These are phyloP conservation scores for Seriola rivoliana DNA, from an alignment of 2,113 vertebrate genomes.

Conservation along the genomic window DNA sequence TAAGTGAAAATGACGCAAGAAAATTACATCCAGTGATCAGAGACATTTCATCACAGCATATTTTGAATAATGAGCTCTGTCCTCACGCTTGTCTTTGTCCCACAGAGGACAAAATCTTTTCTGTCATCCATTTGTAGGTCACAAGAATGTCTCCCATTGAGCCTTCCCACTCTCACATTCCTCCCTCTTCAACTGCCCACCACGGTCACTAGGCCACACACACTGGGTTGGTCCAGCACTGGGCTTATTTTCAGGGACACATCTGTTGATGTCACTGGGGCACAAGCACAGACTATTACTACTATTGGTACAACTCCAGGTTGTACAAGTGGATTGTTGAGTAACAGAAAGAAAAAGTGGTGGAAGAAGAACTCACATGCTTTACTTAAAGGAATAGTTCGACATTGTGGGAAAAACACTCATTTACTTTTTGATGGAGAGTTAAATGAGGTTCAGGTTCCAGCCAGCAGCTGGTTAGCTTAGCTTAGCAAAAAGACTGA, in stretches of 20 bases:
- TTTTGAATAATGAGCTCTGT: constrained; percentile 55
- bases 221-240: neutral
- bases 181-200: constrained; percentile 64
- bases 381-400: neutral
- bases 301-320: neutral
- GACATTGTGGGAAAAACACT: neutral
- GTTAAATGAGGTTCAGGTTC: too few species aligned
- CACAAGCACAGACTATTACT: neutral
- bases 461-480: too few species aligned
- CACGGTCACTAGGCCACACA: constrained; percentile 43
- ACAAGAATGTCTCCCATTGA: constrained; percentile 73
- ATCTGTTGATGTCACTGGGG: constrained; percentile 25
- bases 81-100: constrained; percentile 55
- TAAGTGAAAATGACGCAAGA: constrained; percentile 32
- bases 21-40: constrained; percentile 19
- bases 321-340: neutral
- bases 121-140: constrained; percentile 59
- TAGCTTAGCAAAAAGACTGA: neutral
- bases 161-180: constrained; percentile 76
- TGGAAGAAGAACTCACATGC: neutral
- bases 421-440: neutral
- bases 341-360: neutral
- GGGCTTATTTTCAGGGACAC: constrained; percentile 11
- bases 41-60: constrained; percentile 41
- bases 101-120: constrained; percentile 56